phyloP scores from a whole-genome alignment of 2,113 vertebrate genomes.

The Pholis gunnellus region DNA sequence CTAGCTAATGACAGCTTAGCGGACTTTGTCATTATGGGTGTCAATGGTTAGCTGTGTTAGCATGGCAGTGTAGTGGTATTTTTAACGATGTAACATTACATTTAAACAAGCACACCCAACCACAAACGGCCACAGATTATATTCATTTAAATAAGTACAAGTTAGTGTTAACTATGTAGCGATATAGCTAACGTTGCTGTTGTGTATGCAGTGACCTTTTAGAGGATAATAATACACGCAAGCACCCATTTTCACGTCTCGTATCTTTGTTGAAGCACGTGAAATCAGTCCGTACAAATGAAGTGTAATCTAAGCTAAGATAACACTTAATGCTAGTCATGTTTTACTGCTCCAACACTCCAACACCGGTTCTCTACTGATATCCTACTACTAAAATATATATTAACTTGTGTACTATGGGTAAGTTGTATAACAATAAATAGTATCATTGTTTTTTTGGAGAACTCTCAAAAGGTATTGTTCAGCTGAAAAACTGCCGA shows the following conservation, averaged over 20 bases:
- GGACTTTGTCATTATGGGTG: slow-evolving; percentile 51
- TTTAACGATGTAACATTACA: neutral
- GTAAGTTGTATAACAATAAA: neutral
- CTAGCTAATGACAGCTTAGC: slow-evolving; percentile 61
- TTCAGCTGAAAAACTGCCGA: neutral
- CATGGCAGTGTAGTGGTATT: slow-evolving; percentile 23
- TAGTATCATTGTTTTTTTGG: neutral
- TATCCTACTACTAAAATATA: neutral
- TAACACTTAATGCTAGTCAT: slow-evolving; percentile 33
- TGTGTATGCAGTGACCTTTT: slow-evolving; percentile 27
- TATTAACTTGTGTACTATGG: neutral
- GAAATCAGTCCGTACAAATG: slow-evolving; percentile 34
- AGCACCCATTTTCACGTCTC: neutral
- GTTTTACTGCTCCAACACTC: slow-evolving; percentile 43
- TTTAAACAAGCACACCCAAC: neutral
- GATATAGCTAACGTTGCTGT: slow-evolving; percentile 8
- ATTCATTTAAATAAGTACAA: neutral
- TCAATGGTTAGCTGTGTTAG: slow-evolving; percentile 45
- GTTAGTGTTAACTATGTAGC: neutral
- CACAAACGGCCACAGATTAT: neutral
- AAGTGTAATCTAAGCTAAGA: slow-evolving; percentile 38
- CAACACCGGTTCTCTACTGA: neutral
- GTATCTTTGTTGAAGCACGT: neutral
- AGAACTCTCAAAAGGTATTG: neutral
- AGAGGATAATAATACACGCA: slow-evolving; percentile 24